A percentile compares a stretch with the other conserved stretches of the same genome.
Conservation (phyloP, 2,888 invertebrate species). For the Rhamnusium bicolor region DNA sequence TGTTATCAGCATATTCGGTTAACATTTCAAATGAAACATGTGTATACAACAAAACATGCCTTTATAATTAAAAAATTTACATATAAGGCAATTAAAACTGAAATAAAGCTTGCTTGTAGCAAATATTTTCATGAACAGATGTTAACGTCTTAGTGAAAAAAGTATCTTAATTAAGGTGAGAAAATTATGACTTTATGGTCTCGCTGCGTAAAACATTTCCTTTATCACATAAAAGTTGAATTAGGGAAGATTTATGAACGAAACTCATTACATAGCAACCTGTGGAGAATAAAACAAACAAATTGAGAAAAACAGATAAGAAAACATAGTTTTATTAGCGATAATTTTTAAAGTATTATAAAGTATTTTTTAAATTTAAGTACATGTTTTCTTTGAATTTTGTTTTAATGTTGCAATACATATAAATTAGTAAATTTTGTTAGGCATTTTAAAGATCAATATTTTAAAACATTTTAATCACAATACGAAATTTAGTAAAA, state of each 20-base stretch:
- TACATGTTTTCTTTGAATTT: no score
- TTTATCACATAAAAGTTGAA: constrained; percentile 20
- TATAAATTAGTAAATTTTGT: no score
- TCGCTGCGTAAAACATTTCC: constrained; percentile 12
- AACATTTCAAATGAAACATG: no score
- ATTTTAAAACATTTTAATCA: no score
- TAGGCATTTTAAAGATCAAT: no score
- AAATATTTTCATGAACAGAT: constrained; percentile 12
- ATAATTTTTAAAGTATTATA: no score
- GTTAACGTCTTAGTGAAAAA: constrained; percentile 22
- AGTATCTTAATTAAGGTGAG: constrained; percentile 14
- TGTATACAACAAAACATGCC: no score
- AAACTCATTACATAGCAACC: constrained; percentile 10
- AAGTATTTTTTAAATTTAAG: no score
- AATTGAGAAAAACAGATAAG: background rate
- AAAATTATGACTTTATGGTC: constrained; percentile 26
- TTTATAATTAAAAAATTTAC: background rate
- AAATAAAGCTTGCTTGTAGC: constrained; percentile 1
- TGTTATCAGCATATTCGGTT: no score
- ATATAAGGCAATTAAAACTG: constrained; percentile 8
- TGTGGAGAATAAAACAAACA: constrained; percentile 14
- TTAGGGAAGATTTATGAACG: constrained; percentile 23
- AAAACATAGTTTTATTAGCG: background rate
- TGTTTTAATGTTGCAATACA: no score
- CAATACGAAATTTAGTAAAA: no score